Conservation (phyloP, 2,797 vertebrate genomes). For the Melanotaenia boesemani region DNA sequence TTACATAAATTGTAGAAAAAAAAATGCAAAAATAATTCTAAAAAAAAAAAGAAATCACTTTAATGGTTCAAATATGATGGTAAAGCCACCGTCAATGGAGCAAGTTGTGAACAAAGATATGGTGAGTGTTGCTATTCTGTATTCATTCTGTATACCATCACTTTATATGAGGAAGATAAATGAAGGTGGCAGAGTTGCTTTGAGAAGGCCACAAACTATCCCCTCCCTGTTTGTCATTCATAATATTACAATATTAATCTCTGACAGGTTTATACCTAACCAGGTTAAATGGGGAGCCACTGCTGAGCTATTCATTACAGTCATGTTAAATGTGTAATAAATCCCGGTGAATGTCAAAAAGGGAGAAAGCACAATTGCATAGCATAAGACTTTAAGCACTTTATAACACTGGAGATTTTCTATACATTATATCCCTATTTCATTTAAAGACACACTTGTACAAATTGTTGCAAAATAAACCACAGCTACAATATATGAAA, state of each 20-base stretch:
- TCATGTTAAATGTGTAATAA: slow-evolving; percentile 86
- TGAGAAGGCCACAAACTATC: slow-evolving; percentile 54
- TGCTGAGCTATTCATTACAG: slow-evolving; percentile 79
- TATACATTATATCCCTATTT: slow-evolving; percentile 37
- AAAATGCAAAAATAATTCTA: neutral
- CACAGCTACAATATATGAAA: neutral
- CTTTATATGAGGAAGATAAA: slow-evolving; percentile 14
- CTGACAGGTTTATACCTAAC: slow-evolving; percentile 77
- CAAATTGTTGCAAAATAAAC: neutral
- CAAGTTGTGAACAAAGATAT: neutral
- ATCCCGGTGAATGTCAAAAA: slow-evolving; percentile 82
- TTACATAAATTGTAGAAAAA: no score
- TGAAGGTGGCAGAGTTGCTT: slow-evolving; percentile 29
- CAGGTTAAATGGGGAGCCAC: slow-evolving; percentile 78
- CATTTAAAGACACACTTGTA: slow-evolving; percentile 38
- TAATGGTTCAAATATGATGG: neutral
- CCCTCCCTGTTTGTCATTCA: slow-evolving; percentile 68
- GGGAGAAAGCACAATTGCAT: slow-evolving; percentile 65
- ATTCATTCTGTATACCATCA: neutral
- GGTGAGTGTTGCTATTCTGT: neutral
- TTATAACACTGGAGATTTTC: slow-evolving; percentile 76
- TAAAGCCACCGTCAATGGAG: neutral
- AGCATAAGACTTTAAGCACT: slow-evolving; percentile 77
- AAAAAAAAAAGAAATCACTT: neutral
- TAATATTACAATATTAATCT: slow-evolving; percentile 73